phyloP scores from a whole-genome alignment of 1,140 invertebrate genomes.

The Drosophila suzukii region DNA sequence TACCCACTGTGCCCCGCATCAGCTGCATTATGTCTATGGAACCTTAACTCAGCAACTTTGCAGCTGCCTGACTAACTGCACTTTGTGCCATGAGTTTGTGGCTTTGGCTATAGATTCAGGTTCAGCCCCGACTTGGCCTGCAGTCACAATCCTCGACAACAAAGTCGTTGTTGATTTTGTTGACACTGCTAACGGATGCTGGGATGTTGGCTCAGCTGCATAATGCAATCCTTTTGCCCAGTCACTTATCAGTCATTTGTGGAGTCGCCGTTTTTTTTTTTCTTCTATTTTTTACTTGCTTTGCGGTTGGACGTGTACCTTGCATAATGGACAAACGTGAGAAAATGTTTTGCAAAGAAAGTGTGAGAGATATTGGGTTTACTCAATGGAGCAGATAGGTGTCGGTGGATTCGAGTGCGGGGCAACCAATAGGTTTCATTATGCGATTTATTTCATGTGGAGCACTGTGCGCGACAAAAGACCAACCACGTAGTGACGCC shows the following conservation, averaged over 20 bases:
- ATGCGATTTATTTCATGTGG: slow-evolving; percentile 53
- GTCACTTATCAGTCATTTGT: slow-evolving; percentile 69
- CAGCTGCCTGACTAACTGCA: slow-evolving; percentile 70
- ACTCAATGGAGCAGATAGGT: slow-evolving; percentile 32
- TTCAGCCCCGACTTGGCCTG: slow-evolving; percentile 13
- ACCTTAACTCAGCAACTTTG: slow-evolving; percentile 71
- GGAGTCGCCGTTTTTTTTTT: slow-evolving; percentile 1
- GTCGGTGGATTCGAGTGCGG: slow-evolving; percentile 1
- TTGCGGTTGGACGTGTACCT: slow-evolving; percentile 22
- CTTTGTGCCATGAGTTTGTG: slow-evolving; percentile 67
- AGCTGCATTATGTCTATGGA: slow-evolving; percentile 36
- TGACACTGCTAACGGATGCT: slow-evolving; percentile 74
- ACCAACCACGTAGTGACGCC: slow-evolving; percentile 23
- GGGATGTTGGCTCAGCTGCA: slow-evolving; percentile 64
- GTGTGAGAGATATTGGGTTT: slow-evolving; percentile 44
- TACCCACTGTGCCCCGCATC: slow-evolving; percentile 30
- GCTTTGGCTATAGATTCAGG: slow-evolving; percentile 31
- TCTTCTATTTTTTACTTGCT: slow-evolving; percentile 5
- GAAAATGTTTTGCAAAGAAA: slow-evolving; percentile 69
- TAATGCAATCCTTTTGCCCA: slow-evolving; percentile 68
- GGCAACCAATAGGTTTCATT: slow-evolving; percentile 10
- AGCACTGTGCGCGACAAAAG: slow-evolving; percentile 42
- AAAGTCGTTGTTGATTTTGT: slow-evolving; percentile 60
- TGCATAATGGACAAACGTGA: slow-evolving; percentile 60
- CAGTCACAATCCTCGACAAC: slow-evolving; percentile 21